Evolutionary conservation across 2,797 vertebrate genomes (phyloP).

Genomic region (Avahi laniger): DNA sequence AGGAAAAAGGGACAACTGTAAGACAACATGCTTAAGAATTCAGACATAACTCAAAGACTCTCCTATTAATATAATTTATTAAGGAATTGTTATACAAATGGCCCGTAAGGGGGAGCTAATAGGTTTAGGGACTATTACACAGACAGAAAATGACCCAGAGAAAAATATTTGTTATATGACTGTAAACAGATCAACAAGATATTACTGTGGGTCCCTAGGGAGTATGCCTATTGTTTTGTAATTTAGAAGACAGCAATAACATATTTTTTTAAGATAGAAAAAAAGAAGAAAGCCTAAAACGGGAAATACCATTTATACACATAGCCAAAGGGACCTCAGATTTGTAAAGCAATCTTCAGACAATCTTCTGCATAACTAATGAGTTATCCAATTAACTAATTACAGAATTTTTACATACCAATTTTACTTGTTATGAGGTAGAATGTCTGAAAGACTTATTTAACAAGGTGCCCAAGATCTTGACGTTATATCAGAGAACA

Average conservation of each 20-base stretch:
- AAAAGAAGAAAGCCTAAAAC: background rate
- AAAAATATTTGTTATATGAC: background rate
- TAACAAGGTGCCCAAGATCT: background rate
- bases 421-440: slow-evolving; percentile 7
- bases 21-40: background rate
- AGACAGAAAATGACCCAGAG: background rate
- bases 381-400: background rate
- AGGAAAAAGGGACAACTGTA: background rate
- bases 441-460: slow-evolving; percentile 30
- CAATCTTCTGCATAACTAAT: slow-evolving; percentile 15
- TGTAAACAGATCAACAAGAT: slow-evolving; percentile 19
- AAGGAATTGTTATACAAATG: slow-evolving; percentile 28
- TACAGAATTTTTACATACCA: slow-evolving; percentile 34
- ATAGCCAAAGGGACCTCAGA: slow-evolving; percentile 37
- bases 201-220: background rate
- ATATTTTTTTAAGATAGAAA: slow-evolving; percentile 3
- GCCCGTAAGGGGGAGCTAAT: background rate
- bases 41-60: background rate
- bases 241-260: background rate
- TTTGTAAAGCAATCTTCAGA: background rate
- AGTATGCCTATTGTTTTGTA: background rate
- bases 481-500: slow-evolving; percentile 48
- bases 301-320: slow-evolving; percentile 2
- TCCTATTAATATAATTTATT: slow-evolving; percentile 15
- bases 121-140: background rate